Base-by-base conservation (phyloP, 2,797 vertebrate species). In the Calcarius lapponicus region DNA sequence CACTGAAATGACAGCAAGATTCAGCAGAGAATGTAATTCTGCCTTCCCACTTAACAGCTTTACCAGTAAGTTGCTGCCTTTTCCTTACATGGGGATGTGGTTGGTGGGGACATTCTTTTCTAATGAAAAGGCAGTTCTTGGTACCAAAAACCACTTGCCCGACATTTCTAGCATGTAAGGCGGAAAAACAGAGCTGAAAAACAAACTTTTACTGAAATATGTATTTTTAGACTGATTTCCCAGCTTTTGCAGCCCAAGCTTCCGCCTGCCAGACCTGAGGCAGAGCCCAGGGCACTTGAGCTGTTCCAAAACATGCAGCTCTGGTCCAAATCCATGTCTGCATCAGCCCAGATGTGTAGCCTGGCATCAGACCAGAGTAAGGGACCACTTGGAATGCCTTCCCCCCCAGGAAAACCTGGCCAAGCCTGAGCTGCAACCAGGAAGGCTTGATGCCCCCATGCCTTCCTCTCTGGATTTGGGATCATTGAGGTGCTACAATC, bases 11-110 rank as follows among this genome's bases (percentile, higher is more conserved):
- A 13, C 32, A 62, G 58, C 9, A 43, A 34, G 29, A 14, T 86
- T 90, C 81, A 70, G 45, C 7, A 17, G 88, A 54, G 71, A 73
- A 26, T 64, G 34, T 51, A 80, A 71, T 80, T 75, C 62, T 81
- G 84, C 50, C 72, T 91, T 74, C 43, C 38, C 17, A 9, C 45
- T 89, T 71, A 75, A 58, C 84, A 91, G 67, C 80, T 54, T 89
- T 97, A 93, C 84, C 93, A 95, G 79, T 81, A 93, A 86, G 84
- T 56, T 60, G 45, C 53, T 90, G 20, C 76, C 96, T 88, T 94
- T 84, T 38, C 92, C 88, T 94, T 95, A 93, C 95, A 97, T 96
- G 84, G 95, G 86, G 72, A 88, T 90, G 67, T 90, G 88, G 94
- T 91, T 95, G 65, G 56, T 70, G 83, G 56, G 67, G 50, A 95